Evolutionary conservation across 2,797 vertebrate species (phyloP), one percentile per base, ranked within the genome.

Genomic region (Coregonus ussuriensis): DNA sequence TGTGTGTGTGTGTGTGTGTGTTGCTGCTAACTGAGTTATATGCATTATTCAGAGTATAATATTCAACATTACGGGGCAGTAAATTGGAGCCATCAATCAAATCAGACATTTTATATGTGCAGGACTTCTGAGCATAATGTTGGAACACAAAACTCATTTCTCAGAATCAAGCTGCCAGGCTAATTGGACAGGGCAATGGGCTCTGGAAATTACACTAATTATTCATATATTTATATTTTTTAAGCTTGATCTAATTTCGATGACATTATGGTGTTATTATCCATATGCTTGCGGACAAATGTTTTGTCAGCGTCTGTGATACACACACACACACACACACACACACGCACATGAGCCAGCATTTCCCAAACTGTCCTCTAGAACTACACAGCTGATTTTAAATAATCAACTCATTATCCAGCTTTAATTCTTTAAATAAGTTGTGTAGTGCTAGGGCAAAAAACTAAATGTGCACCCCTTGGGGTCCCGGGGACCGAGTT

Each of bases 1-100:
- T 41, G 7, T 47, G 41, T 11, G 2, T 3, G 41, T 11, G 2
- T 3, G 41, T 3, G 7, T 47, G 41, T 47, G 7, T 47, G 7
- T 47, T 52, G 71, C 66, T 63, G 77, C 84, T 84, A 85, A 86
- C 79, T 81, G 82, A 92, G 88, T 91, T 86, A 91, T 79, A 78
- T 93, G 84, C 88, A 93, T 93, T 88, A 93, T 91, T 94, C 90
- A 89, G 84, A 89, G 77, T 90, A 91, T 91, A 91, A 93, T 93
- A 93, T 47, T 47, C 41, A 11, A 13, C 41, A 47, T 92, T 90
- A 90, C 87, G 82, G 85, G 77, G 71, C 87, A 88, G 88, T 91
- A 91, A 93, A 93, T 93, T 94, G 88, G 81, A 93, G 79, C 87
- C 74, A 94, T 95, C 92, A 94, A 88, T 94, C 93, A 93, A 74